Conservation (phyloP, 2,888 invertebrate species). For the Cataglyphis altisquamis region DNA sequence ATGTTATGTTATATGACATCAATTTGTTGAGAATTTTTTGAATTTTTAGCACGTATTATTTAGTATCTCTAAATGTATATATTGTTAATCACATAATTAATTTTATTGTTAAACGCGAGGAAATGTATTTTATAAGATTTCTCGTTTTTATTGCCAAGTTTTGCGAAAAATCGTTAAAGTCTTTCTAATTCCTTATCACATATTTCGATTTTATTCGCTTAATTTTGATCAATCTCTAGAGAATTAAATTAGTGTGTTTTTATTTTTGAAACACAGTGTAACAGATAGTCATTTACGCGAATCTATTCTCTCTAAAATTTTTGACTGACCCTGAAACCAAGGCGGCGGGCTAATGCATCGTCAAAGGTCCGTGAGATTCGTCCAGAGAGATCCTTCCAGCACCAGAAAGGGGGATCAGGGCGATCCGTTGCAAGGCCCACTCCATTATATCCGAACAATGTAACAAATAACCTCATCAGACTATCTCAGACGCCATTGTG, state of each 20-base stretch:
- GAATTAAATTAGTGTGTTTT: constrained; percentile 8
- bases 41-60: not conserved
- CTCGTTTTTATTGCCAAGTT: not conserved
- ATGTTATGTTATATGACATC: not conserved
- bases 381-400: constrained; percentile 65
- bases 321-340: constrained; percentile 59
- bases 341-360: constrained; percentile 59
- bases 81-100: too few relatives aligned
- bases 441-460: constrained; percentile 81
- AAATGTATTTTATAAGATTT: not conserved
- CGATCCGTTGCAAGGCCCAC: constrained; percentile 74
- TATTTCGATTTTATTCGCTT: not conserved
- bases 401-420: constrained; percentile 68
- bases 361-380: constrained; percentile 70
- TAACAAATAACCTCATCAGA: constrained; percentile 82
- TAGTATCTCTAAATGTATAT: not conserved
- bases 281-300: constrained; percentile 12
- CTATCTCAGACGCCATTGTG: constrained; percentile 79
- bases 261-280: not conserved
- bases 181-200: not conserved
- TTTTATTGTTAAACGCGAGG: not conserved
- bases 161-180: not conserved
- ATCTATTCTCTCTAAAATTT: constrained; percentile 52
- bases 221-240: not conserved
- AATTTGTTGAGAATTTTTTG: not conserved